phyloP scores from a whole-genome alignment of 2,888 invertebrate genomes.

The Nymphalis polychloros region DNA sequence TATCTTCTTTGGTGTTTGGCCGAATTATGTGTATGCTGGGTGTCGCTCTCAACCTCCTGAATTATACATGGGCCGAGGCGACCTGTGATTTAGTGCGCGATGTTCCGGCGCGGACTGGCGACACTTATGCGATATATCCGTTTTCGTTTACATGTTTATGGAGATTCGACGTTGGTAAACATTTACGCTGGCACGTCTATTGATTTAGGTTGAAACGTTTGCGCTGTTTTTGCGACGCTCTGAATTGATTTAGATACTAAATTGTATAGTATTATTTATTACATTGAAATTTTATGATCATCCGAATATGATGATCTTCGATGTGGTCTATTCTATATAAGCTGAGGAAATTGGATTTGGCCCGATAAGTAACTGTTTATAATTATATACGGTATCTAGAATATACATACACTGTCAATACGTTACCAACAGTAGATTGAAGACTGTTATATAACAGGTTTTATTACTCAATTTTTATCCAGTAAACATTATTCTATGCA shows the following conservation, averaged over 20 bases:
- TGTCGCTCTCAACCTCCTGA: constrained; percentile 68
- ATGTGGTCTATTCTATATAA: no score
- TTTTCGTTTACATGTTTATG: constrained; percentile 57
- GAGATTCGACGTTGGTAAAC: constrained; percentile 23
- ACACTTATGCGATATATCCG: constrained; percentile 65
- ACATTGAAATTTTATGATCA: neutral
- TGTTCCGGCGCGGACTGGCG: constrained; percentile 56
- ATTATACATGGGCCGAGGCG: constrained; percentile 72
- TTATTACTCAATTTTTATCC: no score
- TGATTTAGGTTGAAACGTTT: constrained; percentile 21
- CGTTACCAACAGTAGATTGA: no score
- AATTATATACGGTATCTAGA: no score
- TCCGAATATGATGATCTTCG: neutral
- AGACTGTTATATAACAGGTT: no score
- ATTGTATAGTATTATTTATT: neutral
- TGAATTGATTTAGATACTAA: neutral
- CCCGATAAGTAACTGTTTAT: no score
- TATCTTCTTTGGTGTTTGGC: constrained; percentile 68
- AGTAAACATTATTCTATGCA: no score
- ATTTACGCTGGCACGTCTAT: constrained; percentile 13
- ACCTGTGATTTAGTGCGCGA: constrained; percentile 72
- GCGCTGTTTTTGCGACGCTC: constrained; percentile 3
- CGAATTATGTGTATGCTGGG: constrained; percentile 65
- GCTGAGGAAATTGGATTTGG: no score
- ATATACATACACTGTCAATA: no score